Base-by-base conservation (phyloP, 1,140 invertebrate genomes). In the Colletes gigas region DNA sequence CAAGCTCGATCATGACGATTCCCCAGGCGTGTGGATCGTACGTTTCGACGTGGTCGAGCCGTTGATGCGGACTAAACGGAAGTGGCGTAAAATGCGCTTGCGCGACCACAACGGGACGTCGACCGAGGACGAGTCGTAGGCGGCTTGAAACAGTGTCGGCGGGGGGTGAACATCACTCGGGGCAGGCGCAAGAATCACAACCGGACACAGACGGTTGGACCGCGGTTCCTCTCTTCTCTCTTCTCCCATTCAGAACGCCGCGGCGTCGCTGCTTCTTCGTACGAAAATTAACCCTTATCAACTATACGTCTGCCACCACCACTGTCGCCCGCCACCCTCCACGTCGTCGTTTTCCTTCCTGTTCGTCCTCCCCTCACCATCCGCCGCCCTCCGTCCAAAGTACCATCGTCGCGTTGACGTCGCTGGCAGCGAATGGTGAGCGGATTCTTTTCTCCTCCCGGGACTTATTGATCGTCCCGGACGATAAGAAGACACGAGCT, bases 261-360 rank as follows among this genome's bases (percentile, higher is more conserved):
- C 21, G 47, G 63, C 66, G 59, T 66, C 17, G n/a, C 60, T 66
- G 19, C 68, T 71, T 74, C 60, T 89, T 91, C 90, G 89, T 92
- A 91, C 89, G 89, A 93, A 30, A 93, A 93, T 93, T 94, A 94
- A 94, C 92, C 92, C 92, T 93, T 93, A 93, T 94, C 92, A 94
- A 92, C 91, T 90, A 88, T 89, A 86, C 87, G 84, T 88, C 89
- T 70, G 79, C 85, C 79, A 79, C 79, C 80, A 65, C 68, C 21
- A 60, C 68, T 60, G 14, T 21, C 65, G 59, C 60, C 70, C n/a
- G 54, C 81, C 62, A 81, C 59, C 72, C 69, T 71, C 59, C 39
- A 55, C 21, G 71, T 79, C 80, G 59, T 52, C 77, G 54, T 71
- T 75, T 67, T 55, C 55, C 75, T 65, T 78, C 80, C 72, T 75